Base-by-base conservation (phyloP, 2,113 vertebrate species). In the Xenopus laevis region DNA sequence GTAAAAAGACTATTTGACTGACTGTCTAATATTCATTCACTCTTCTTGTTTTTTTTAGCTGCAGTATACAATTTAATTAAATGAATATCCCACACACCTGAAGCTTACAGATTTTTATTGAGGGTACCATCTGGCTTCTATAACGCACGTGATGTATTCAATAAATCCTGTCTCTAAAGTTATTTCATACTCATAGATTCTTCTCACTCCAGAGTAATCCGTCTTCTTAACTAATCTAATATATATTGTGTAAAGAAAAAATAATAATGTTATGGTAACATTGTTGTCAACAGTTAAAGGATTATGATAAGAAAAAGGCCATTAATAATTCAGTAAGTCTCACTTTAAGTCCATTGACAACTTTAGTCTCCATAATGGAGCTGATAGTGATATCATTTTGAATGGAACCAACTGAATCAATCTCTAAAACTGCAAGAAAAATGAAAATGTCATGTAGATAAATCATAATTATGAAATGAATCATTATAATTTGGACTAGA, bases 71-170 rank as follows among this genome's bases (percentile, higher is more conserved):
- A 4, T 20, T 83, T 78, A 81, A 86, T 84, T 71, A 86, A 79
- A 81, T 62, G 23, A 12, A 10, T 4, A 13, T 65, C 46, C 81
- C 74, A 18, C 69, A 71, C 65, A 58, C 79, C 82, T 82, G 83
- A 33, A 71, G 78, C 77, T 66, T 76, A 68, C 59, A 60, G 64
- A 40, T 33, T 50, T 27, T 68, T 55, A 79, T 64, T n/a, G 78
- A 81, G 2, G 33, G 79, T 30, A 10, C 81, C 82, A 61, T 77
- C 83, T 80, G 83, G 79, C 80, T 79, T 67, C 73, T 30, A 65
- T 71, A 65, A 81, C 6, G 18, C 40, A 0, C 0, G 68, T 68
- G 78, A 80, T 1, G 13, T 16, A 45, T 7, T 59, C 64, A 71
- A 72, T 20, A 83, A 87, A 84, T 59, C 79, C 72, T 0, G 0